A percentile compares a stretch with the other conserved stretches of the same genome.
Conservation (phyloP, 2,888 invertebrate genomes). For the Loripinus fragilis region DNA sequence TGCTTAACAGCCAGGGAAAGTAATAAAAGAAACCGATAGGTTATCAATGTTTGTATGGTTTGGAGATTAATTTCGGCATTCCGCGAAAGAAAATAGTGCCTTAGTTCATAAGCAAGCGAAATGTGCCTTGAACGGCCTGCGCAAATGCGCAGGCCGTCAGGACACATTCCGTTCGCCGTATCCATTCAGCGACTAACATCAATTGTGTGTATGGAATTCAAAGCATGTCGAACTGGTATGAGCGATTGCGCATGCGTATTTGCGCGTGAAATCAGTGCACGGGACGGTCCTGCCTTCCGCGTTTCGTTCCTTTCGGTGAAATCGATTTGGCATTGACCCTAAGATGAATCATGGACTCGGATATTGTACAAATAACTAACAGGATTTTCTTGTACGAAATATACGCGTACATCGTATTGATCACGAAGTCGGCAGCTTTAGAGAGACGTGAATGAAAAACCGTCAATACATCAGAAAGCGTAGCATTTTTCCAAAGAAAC, state of each 20-base stretch:
- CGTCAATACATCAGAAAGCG: neutral
- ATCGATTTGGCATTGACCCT: slow-evolving; percentile 59
- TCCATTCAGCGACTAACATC: too few species aligned
- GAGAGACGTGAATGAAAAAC: neutral
- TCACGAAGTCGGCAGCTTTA: neutral
- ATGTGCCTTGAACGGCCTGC: too few species aligned
- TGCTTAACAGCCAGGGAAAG: slow-evolving; percentile 45
- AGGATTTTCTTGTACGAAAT: neutral
- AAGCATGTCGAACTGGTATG: too few species aligned
- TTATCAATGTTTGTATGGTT: slow-evolving; percentile 45
- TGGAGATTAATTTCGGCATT: slow-evolving; percentile 55
- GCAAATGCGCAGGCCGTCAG: too few species aligned
- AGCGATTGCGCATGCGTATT: too few species aligned
- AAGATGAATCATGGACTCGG: slow-evolving; percentile 16
- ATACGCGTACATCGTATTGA: neutral
- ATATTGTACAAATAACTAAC: neutral
- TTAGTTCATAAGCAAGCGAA: too few species aligned
- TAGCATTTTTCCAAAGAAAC: neutral
- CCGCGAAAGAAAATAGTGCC: too few species aligned
- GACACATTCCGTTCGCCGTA: too few species aligned
- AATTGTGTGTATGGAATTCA: too few species aligned
- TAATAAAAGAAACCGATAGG: slow-evolving; percentile 51
- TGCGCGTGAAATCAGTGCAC: too few species aligned
- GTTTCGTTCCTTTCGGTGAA: slow-evolving; percentile 31
- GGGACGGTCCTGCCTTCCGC: too few species aligned